These are phyloP conservation scores for Florisuga fusca DNA, from an alignment of 2,797 vertebrate genomes.

Conservation along the genomic window DNA sequence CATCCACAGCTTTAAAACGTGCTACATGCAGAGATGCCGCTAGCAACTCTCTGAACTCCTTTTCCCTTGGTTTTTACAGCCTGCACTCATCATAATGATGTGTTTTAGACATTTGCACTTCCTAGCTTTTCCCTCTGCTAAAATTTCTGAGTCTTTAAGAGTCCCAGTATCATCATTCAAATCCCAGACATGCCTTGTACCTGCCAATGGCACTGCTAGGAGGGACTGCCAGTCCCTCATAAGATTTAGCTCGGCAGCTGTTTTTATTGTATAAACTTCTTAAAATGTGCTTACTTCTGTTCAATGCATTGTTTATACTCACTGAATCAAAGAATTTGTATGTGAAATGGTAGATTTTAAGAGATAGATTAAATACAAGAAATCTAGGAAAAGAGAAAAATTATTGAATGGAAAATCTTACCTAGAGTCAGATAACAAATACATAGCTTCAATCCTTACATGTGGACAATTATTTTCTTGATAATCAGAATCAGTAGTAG, in stretches of 20 bases:
- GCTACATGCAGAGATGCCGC: neutral
- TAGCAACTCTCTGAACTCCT: neutral
- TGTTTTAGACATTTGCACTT: neutral
- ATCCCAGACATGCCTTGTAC: neutral
- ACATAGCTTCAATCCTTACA: neutral
- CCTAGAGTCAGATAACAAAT: neutral
- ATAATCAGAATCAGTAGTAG: neutral
- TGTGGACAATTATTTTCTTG: neutral
- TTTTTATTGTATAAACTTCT: neutral
- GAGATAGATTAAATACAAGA: neutral
- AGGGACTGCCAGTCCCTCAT: neutral
- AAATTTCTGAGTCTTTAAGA: neutral
- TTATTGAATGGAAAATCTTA: neutral
- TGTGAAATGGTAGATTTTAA: neutral
- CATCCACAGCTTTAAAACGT: neutral
- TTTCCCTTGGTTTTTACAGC: neutral
- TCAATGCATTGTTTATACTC: neutral
- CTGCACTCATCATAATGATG: neutral
- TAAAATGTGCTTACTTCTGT: neutral
- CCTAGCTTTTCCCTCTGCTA: neutral
- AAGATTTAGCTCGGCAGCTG: neutral
- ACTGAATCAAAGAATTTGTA: neutral
- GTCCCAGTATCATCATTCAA: neutral
- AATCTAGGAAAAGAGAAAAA: neutral
- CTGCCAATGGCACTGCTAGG: neutral